Percentiles rank a stretch among this genome's conserved stretches.
These are phyloP conservation scores for Cryptoblepharus egeriae DNA, from an alignment of 2,797 vertebrate genomes.

Conservation along the genomic window DNA sequence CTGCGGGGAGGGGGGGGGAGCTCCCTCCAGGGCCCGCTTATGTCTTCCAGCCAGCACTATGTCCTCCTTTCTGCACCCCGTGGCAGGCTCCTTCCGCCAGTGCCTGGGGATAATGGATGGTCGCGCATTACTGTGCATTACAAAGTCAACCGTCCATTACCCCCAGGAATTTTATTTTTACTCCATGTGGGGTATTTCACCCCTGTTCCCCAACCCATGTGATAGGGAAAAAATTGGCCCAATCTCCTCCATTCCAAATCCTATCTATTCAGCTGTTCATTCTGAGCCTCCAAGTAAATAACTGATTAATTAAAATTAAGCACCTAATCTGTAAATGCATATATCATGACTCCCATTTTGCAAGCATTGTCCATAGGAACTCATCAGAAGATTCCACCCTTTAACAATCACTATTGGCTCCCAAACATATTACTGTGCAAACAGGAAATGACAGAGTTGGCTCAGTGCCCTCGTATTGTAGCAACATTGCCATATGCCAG, in stretches of 20 bases:
- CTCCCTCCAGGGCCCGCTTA: too few species aligned
- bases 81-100: too few species aligned
- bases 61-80: too few species aligned
- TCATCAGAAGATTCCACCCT: slow-evolving; percentile 61
- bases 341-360: slow-evolving; percentile 60
- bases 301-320: slow-evolving; percentile 75
- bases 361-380: slow-evolving; percentile 8
- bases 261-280: slow-evolving; percentile 67
- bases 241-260: slow-evolving; percentile 48
- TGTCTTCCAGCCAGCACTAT: too few species aligned
- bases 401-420: slow-evolving; percentile 62
- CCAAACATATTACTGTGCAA: slow-evolving; percentile 72
- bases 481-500: slow-evolving; percentile 68
- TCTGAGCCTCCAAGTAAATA: slow-evolving; percentile 70
- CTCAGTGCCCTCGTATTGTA: slow-evolving; percentile 51
- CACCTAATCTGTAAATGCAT: slow-evolving; percentile 72
- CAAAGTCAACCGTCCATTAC: too few species aligned
- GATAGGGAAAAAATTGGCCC: slow-evolving; percentile 61
- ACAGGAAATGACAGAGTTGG: slow-evolving; percentile 75
- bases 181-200: too few species aligned
- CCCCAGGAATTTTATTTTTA: too few species aligned
- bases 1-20: too few species aligned
- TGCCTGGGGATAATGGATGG: too few species aligned
- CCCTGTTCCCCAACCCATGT: too few species aligned
- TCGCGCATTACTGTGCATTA: too few species aligned